Conservation (phyloP, 2,797 vertebrate genomes). For the Monodelphis domestica region DNA sequence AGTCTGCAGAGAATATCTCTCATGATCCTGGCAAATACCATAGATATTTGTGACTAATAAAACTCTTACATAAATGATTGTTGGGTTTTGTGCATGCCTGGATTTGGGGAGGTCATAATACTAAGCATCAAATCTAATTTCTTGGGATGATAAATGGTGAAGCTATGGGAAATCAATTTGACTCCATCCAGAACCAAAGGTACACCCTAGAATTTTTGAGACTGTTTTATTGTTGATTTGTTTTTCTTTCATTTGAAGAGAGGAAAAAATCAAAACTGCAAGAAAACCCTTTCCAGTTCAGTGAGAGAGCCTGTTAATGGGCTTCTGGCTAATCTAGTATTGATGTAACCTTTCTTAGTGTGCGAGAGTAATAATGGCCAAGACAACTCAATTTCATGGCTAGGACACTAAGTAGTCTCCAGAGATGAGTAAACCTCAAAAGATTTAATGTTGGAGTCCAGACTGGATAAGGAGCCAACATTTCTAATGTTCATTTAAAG, state of each 20-base stretch:
- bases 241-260: conserved; percentile 9
- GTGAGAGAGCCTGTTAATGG: neutral
- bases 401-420: neutral
- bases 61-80: neutral
- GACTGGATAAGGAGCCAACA: neutral
- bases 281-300: neutral
- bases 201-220: neutral
- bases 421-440: neutral
- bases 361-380: neutral
- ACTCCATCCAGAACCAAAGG: neutral
- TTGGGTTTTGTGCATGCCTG: neutral
- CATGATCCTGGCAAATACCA: neutral
- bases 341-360: neutral
- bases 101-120: neutral
- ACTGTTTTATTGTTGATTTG: neutral
- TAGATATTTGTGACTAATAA: neutral
- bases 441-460: neutral
- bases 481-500: conserved; percentile 1
- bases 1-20: neutral
- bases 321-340: conserved; percentile 24
- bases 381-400: conserved; percentile 1
- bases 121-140: neutral
- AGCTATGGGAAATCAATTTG: neutral
- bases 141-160: neutral
- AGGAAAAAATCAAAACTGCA: neutral